Evolutionary conservation across 2,797 vertebrate species (phyloP).

Genomic region (Heteromormyrus szaboi): DNA sequence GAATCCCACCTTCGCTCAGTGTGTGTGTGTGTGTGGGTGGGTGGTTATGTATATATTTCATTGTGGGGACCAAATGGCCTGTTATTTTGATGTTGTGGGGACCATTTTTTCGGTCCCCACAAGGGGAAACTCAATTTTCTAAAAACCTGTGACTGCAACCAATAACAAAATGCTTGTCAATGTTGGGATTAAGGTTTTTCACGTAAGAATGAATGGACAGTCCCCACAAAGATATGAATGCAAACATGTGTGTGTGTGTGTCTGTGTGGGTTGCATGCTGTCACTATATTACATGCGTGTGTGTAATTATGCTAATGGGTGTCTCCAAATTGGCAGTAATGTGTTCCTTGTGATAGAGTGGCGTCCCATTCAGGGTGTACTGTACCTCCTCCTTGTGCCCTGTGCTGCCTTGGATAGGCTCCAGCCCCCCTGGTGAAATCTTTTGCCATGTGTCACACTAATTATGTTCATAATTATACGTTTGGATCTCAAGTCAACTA

Average conservation of each 20-base stretch:
- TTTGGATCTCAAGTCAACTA: neutral
- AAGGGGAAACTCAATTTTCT: neutral
- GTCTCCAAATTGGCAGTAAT: neutral
- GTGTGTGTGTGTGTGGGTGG: neutral
- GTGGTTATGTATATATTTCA: neutral
- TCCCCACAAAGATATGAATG: neutral
- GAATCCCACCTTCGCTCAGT: neutral
- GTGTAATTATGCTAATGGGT: neutral
- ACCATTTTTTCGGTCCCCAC: neutral
- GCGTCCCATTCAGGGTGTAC: neutral
- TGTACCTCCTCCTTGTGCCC: neutral
- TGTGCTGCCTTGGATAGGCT: neutral
- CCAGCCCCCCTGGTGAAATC: neutral
- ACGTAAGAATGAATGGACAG: neutral
- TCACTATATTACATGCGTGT: neutral
- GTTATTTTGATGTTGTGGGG: neutral
- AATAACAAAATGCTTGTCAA: neutral
- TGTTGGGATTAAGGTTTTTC: neutral
- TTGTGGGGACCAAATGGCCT: neutral
- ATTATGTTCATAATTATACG: neutral
- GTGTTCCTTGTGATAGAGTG: neutral
- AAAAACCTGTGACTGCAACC: neutral
- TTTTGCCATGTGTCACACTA: neutral
- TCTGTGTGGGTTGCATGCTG: neutral
- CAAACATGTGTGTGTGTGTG: neutral